Base-by-base conservation (phyloP, 1,140 invertebrate genomes). In the Hypothenemus hampei region DNA sequence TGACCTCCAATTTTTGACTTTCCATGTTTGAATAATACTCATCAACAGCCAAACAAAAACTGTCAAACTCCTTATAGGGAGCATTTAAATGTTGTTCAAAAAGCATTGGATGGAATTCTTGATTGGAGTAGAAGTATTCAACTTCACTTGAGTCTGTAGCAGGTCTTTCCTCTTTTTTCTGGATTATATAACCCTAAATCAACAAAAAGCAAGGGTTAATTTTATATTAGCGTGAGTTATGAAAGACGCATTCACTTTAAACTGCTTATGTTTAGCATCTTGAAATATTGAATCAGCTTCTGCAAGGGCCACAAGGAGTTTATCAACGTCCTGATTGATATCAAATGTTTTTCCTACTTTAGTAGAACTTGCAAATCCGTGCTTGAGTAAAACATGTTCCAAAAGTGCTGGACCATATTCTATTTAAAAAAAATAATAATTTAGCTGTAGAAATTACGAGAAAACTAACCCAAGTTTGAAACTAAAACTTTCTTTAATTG, bases 21-120 rank as follows among this genome's bases (percentile, higher is more conserved):
- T 99, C 96, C 65, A 97, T 75, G 47, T 86, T 86, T 0, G 95
- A 98, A 75, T 88, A 99, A 73, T 95, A 99, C 67, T 98, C 93
- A 78, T 99, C 97, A 1, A 97, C 89, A 18, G 95, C 86, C 69
- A 81, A 77, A 74, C 94, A 87, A 69, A 97, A 98, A 1, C 78
- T 80, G 10, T 84, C 79, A 73, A 87, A 93, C 61, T 86, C 81
- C 23, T 80, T 72, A 46, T 75, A 75, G 0, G 81, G 79, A 53
- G 73, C 72, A 8, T 78, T 68, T 60, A 79, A 77, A 70, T 85
- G 79, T 66, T 96, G 92, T 11, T 77, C 73, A 67, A 87, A 92
- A 19, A 86, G 73, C 57, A 80, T 75, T 5, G 96, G 94, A 76
- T 97, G 91, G 72, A 97, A 98, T 73, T 97, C 93, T 63, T 91